Evolutionary conservation across 2,113 vertebrate species (phyloP).

Genomic region (Sinocyclocheilus grahami): DNA sequence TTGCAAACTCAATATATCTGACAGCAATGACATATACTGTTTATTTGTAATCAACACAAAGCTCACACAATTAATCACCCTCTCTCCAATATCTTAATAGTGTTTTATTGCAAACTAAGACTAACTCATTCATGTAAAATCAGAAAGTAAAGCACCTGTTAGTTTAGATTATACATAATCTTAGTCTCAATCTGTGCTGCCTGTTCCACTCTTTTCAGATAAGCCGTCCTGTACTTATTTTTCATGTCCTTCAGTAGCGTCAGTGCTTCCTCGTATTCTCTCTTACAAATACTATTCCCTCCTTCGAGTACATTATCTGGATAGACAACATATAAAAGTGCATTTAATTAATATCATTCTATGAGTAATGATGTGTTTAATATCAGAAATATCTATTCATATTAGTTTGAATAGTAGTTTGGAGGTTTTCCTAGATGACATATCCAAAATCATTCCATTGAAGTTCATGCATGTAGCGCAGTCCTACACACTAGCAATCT

Average conservation of each 20-base stretch:
- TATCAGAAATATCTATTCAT: not conserved
- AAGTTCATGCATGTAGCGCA: too few species aligned
- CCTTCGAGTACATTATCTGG: constrained; percentile 57
- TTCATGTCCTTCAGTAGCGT: constrained; percentile 67
- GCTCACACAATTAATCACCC: not conserved
- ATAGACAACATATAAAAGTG: constrained; percentile 20
- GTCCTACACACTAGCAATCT: too few species aligned
- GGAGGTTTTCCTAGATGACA: not conserved
- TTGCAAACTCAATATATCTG: not conserved
- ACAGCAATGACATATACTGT: not conserved
- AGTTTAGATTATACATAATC: not conserved
- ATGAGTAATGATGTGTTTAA: not conserved
- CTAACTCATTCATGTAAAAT: not conserved
- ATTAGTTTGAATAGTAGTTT: not conserved
- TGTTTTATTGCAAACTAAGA: not conserved
- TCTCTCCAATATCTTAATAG: not conserved
- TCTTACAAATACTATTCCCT: constrained; percentile 23
- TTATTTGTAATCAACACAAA: not conserved
- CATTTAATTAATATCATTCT: too few species aligned
- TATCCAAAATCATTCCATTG: not conserved
- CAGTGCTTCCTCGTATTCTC: constrained; percentile 65
- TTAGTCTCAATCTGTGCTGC: constrained; percentile 39
- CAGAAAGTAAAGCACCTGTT: not conserved
- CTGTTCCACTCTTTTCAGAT: constrained; percentile 58
- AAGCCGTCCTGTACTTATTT: constrained; percentile 64